Conservation (phyloP, 2,113 vertebrate genomes). For the Forbesichthys papilliferus region DNA sequence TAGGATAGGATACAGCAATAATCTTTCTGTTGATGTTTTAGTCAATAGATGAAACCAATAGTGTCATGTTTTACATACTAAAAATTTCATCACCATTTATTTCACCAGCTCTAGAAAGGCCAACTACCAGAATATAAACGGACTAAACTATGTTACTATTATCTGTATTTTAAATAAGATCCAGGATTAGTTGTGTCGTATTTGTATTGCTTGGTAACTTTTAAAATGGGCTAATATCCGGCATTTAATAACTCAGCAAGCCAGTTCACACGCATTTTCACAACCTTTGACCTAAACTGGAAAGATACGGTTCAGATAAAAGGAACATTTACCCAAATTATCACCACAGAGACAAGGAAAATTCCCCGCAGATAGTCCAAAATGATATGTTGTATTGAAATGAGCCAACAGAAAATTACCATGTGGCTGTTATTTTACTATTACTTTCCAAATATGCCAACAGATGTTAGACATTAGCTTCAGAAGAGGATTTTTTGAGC, state of each 20-base stretch:
- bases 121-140: too few relatives aligned
- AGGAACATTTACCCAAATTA: not conserved
- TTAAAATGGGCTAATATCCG: not conserved
- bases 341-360: not conserved
- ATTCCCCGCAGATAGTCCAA: not conserved
- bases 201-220: not conserved
- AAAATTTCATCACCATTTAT: too few relatives aligned
- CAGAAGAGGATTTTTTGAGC: constrained; percentile 26
- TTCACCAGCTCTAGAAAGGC: too few relatives aligned
- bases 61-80: too few relatives aligned
- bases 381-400: not conserved
- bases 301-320: not conserved
- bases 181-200: too few relatives aligned
- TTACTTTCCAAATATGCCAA: constrained; percentile 15
- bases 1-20: constrained; percentile 10
- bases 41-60: too few relatives aligned
- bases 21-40: not conserved
- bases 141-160: not conserved
- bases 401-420: not conserved
- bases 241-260: not conserved
- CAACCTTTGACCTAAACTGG: not conserved
- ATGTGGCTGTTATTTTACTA: not conserved
- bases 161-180: not conserved
- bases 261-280: not conserved
- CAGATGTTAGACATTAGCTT: constrained; percentile 24